Base-by-base conservation (phyloP, 1,140 invertebrate genomes). In the Heliconius nattereri region DNA sequence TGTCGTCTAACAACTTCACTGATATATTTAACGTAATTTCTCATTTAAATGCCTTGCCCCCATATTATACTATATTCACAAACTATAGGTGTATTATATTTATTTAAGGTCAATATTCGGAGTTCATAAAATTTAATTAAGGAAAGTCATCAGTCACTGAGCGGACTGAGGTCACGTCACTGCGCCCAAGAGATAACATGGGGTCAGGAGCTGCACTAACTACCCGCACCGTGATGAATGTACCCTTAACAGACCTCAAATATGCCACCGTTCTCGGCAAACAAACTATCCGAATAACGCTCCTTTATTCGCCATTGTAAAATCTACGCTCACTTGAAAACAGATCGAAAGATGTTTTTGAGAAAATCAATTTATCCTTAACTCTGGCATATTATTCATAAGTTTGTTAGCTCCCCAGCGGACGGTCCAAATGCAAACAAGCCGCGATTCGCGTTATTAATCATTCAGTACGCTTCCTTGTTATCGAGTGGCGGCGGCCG, bases 71-170 rank as follows among this genome's bases (percentile, higher is more conserved):
- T 29, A 60, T 26, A 23, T n/a, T 26, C 7, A n/a, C 23, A 11
- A 26, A 60, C 8, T 60, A 26, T 26, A 26, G 1, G 11, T 11
- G 8, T 23, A 60, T 23, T 1, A 37, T 71, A 71, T 77, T 40
- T 72, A 29, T 49, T 75, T 75, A 23, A 49, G 23, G 45, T 72
- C 70, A 81, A 78, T 72, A 76, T 79, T 78, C 52, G 71, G 74
- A 80, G 78, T 82, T 88, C 89, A 91, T 93, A 91, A 93, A 93
- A 93, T 93, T 92, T 93, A 93, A 94, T 94, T 94, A 92, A 92
- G 84, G 84, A 81, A 49, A 86, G 90, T 93, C 92, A 94, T 94
- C 92, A 94, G 92, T 94, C 92, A 94, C 90, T 81, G 83, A 76
- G 84, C 83, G 90, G 90, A 85, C 85, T 83, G 86, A 84, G 86